Conservation (phyloP, 2,797 vertebrate genomes). For the Pipistrellus pipistrellus region DNA sequence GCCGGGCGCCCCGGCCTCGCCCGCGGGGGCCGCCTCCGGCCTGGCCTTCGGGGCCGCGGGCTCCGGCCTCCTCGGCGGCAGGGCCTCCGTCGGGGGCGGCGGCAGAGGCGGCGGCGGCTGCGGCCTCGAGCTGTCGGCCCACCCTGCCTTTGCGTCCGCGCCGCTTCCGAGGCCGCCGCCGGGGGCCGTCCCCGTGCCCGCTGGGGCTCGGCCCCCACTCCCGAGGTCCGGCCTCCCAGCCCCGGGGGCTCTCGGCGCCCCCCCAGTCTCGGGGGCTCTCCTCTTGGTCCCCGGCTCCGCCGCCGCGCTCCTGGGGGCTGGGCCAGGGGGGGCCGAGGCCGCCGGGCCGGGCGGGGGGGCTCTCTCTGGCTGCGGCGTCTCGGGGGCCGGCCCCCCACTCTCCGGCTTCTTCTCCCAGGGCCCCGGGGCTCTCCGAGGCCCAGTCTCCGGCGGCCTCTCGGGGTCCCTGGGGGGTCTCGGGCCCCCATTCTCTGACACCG, state of each 20-base stretch:
- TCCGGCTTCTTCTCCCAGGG: constrained; percentile 76
- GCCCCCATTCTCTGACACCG: constrained; percentile 76
- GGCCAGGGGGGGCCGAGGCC: constrained; percentile 85
- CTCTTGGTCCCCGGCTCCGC: constrained; percentile 85
- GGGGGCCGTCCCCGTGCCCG: constrained; percentile 76
- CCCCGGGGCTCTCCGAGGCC: constrained; percentile 77
- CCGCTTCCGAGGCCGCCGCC: constrained; percentile 81
- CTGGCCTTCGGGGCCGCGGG: constrained; percentile 68
- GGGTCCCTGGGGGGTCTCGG: constrained; percentile 70
- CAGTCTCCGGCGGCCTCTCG: constrained; percentile 80
- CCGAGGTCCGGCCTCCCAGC: constrained; percentile 84
- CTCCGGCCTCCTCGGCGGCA: constrained; percentile 78
- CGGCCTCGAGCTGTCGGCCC: constrained; percentile 79
- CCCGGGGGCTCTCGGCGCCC: constrained; percentile 79
- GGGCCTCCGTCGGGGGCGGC: constrained; percentile 44
- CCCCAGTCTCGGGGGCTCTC: constrained; percentile 87
- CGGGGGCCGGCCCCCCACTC: constrained; percentile 76
- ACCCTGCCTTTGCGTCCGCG: constrained; percentile 82
- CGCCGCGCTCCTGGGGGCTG: constrained; percentile 86
- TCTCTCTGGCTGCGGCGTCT: constrained; percentile 72
- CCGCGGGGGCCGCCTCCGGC: constrained; percentile 69
- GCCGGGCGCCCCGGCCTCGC: constrained; percentile 75
- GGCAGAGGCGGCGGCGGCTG: constrained; percentile 47
- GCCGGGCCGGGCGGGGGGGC: constrained; percentile 87
- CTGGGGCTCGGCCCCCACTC: constrained; percentile 83